Evolutionary conservation across 2,113 vertebrate species (phyloP).

Genomic region (Elaphurus davidianus): DNA sequence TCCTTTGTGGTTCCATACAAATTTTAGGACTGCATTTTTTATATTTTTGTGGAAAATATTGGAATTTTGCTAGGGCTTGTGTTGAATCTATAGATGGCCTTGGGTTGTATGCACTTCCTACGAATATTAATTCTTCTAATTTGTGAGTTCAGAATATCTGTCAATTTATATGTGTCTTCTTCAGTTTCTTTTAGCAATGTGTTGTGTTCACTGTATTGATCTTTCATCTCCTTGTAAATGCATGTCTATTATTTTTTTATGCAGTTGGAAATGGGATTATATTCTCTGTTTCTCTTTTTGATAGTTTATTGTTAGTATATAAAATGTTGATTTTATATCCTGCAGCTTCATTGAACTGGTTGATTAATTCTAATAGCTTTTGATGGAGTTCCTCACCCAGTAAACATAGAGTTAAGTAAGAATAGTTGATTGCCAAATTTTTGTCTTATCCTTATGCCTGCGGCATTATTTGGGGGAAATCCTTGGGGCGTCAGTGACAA

Average conservation of each 20-base stretch:
- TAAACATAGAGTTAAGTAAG: background rate
- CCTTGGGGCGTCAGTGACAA: background rate
- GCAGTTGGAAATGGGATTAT: background rate
- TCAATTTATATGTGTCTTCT: background rate
- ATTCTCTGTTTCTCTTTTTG: background rate
- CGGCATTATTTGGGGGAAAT: background rate
- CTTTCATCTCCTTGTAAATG: background rate
- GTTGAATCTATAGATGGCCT: background rate
- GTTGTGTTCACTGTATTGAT: background rate
- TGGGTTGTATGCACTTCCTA: background rate
- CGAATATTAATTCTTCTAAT: background rate
- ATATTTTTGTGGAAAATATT: background rate
- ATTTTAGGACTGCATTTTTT: background rate
- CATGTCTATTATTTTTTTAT: background rate
- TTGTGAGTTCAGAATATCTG: background rate
- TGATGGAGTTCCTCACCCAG: background rate
- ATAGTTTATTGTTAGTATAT: background rate
- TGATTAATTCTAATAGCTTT: background rate
- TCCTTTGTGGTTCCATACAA: background rate
- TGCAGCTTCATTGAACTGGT: background rate
- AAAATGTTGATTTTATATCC: background rate
- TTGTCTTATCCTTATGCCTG: background rate
- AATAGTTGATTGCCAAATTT: background rate
- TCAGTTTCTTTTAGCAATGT: background rate
- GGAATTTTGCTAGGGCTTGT: background rate